A percentile compares a stretch with the other conserved stretches of the same genome.
Conservation (phyloP, 2,113 vertebrate species). For the Gambusia affinis region DNA sequence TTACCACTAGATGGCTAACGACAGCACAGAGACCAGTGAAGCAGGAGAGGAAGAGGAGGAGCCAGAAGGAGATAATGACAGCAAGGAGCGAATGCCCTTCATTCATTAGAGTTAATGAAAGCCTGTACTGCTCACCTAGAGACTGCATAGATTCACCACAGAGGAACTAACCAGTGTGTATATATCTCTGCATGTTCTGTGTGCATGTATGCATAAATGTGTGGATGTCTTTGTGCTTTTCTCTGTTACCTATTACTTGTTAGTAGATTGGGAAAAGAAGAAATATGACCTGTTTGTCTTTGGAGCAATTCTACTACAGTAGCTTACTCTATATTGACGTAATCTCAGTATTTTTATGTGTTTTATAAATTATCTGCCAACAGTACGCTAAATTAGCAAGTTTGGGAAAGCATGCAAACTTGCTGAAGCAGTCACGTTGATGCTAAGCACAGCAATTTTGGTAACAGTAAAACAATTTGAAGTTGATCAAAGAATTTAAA, state of each 20-base stretch:
- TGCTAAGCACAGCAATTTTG: conserved; percentile 10
- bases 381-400: conserved; percentile 19
- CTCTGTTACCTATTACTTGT: conserved; percentile 66
- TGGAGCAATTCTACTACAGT: conserved; percentile 78
- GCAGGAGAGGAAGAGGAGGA: conserved; percentile 98
- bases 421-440: conserved; percentile 6
- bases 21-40: conserved; percentile 98
- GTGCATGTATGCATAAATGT: conserved; percentile 60
- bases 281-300: conserved; percentile 52
- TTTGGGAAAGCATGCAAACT: conserved; percentile 18
- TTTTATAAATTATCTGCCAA: conserved; percentile 41
- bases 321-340: conserved; percentile 55
- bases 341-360: conserved; percentile 18
- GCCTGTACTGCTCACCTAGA: conserved; percentile 8
- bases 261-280: conserved; percentile 76
- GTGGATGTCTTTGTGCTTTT: conserved; percentile 30
- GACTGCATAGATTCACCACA: conserved; percentile 39
- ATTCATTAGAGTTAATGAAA: conserved; percentile 85
- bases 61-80: conserved; percentile 93
- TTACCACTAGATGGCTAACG: conserved; percentile 91
- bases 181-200: conserved; percentile 62
- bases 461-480: not conserved
- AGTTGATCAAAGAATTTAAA: not conserved
- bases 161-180: conserved; percentile 79
- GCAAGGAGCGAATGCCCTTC: conserved; percentile 97